phyloP scores from a whole-genome alignment of 2,797 vertebrate species.

The Anolis apletophallus region DNA sequence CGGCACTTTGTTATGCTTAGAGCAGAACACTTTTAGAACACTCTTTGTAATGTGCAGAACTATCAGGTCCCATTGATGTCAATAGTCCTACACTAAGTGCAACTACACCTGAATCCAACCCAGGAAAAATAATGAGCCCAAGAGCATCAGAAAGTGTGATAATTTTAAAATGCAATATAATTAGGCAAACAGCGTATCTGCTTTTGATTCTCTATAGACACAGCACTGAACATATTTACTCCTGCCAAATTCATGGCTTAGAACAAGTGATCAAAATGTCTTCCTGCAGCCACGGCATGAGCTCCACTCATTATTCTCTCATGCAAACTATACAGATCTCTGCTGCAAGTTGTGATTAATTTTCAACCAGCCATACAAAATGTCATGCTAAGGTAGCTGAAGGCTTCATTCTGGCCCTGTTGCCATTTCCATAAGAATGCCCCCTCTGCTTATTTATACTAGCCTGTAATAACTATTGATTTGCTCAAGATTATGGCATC shows the following conservation, averaged over 20 bases:
- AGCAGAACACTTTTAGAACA: neutral
- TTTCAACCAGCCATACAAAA: conserved; percentile 56
- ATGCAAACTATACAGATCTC: conserved; percentile 49
- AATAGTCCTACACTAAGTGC: neutral
- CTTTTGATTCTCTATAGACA: conserved; percentile 42
- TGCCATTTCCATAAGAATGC: conserved; percentile 50
- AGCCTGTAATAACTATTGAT: conserved; percentile 70
- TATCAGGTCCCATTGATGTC: neutral
- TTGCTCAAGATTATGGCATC: conserved; percentile 65
- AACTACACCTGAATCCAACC: neutral
- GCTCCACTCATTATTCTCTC: conserved; percentile 48
- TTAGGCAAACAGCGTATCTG: conserved; percentile 31
- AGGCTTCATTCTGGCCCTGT: neutral
- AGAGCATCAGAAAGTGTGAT: neutral
- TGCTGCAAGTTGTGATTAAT: conserved; percentile 39
- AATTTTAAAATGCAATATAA: conserved; percentile 31
- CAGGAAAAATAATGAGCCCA: neutral
- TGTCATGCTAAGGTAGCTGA: conserved; percentile 37
- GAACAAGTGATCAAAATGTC: conserved; percentile 58
- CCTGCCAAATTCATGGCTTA: conserved; percentile 48
- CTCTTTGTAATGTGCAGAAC: neutral
- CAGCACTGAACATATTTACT: conserved; percentile 16
- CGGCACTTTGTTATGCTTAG: neutral
- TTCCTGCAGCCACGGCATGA: conserved; percentile 55
- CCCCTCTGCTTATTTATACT: conserved; percentile 70